These are phyloP conservation scores for Galeopsomyia nigrocyanea DNA, from an alignment of 2,888 invertebrate genomes.

Conservation along the genomic window DNA sequence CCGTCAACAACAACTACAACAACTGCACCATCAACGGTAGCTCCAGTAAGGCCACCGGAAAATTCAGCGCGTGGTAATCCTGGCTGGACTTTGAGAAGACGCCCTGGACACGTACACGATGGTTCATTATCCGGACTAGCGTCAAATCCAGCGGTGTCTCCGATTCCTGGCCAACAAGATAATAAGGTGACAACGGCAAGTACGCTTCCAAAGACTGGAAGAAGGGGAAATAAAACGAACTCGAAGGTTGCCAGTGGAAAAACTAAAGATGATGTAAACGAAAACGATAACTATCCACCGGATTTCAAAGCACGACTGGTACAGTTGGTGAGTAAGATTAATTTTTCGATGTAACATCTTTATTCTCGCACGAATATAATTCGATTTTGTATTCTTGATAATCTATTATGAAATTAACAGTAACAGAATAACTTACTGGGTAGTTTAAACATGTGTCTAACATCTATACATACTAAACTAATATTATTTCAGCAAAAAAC, in stretches of 20 bases:
- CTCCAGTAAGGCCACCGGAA: conserved; percentile 13
- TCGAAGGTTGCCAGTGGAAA: conserved; percentile 47
- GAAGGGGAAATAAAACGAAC: conserved; percentile 57
- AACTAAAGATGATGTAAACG: conserved; percentile 44
- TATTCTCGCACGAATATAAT: not conserved
- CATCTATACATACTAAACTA: no score
- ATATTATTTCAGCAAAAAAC: conserved; percentile 57
- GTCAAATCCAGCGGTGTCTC: conserved; percentile 16
- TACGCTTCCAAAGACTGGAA: conserved; percentile 27
- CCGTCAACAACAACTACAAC: conserved; percentile 28
- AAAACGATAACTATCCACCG: conserved; percentile 64
- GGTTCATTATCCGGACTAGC: conserved; percentile 17
- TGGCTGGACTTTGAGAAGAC: conserved; percentile 62
- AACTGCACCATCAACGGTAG: conserved; percentile 17
- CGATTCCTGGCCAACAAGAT: not conserved
- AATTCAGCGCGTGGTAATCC: conserved; percentile 54
- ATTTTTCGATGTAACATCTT: not conserved
- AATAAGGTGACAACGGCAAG: not conserved
- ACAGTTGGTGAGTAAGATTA: conserved; percentile 59
- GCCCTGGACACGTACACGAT: conserved; percentile 52
- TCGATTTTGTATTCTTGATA: not conserved
- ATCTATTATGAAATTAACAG: no score
- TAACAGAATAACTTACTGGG: no score
- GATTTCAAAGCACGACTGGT: conserved; percentile 63
- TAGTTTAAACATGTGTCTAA: no score